These are phyloP conservation scores for Trididemnum nubilum DNA, from an alignment of 23 tunicate species.

Conservation along the genomic window DNA sequence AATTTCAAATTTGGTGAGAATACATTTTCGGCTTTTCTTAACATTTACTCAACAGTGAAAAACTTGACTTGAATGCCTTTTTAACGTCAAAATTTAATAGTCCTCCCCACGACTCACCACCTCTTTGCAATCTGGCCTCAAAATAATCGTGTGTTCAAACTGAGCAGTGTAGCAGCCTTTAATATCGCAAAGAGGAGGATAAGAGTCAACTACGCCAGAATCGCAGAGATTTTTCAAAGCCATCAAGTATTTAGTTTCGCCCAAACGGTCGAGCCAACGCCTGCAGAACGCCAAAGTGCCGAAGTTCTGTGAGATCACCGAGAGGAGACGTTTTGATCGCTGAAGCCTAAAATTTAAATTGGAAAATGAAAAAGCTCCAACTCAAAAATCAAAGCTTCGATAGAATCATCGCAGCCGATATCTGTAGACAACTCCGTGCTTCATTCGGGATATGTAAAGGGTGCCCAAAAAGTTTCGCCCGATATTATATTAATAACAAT, in stretches of 20 bases:
- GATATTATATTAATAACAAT: too few species aligned
- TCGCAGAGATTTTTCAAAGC: conserved; percentile 91
- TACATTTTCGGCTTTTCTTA: too few species aligned
- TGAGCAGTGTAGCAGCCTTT: conserved; percentile 98
- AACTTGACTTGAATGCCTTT: too few species aligned
- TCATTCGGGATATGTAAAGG: too few species aligned
- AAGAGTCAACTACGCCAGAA: conserved; percentile 83
- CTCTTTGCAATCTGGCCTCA: conserved; percentile 96
- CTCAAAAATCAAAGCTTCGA: not conserved
- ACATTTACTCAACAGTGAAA: too few species aligned
- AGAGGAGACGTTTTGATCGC: conserved; percentile 77
- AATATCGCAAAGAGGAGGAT: conserved; percentile 93
- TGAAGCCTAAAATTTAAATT: conserved; percentile 65
- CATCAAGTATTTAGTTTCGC: conserved; percentile 91
- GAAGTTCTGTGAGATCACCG: conserved; percentile 82
- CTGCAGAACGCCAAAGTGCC: conserved; percentile 98
- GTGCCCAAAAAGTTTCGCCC: too few species aligned
- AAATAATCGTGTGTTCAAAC: conserved; percentile 94
- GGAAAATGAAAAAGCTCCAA: not conserved
- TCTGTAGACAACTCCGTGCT: too few species aligned
- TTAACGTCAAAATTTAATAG: too few species aligned
- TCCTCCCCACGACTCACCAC: conserved; percentile 96
- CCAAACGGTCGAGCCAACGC: conserved; percentile 96
- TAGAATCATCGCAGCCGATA: not conserved
- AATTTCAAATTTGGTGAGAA: too few species aligned